Evolutionary conservation across 1,140 invertebrate species (phyloP), one percentile per base, ranked within the genome.

Genomic region (Zaprionus ghesquierei): DNA sequence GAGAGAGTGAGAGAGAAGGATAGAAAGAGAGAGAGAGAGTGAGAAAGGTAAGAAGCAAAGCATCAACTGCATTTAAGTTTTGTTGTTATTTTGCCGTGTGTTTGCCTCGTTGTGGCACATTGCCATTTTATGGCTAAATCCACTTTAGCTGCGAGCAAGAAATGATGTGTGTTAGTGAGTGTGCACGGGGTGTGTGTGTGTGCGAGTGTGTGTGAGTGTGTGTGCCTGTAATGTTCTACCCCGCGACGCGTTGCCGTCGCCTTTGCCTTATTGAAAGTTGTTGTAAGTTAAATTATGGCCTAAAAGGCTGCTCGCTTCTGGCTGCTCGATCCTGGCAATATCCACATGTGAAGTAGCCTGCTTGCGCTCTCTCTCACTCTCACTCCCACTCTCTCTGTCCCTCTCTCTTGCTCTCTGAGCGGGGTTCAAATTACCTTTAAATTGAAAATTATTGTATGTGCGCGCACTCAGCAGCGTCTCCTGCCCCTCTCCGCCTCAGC

Each of bases 391-490:
- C 5, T 23, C 23, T 23, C 18, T 33, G 15, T 31, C 1, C 1
- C 27, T 20, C 25, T 13, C 2, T 23, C 1, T 33, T 9, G 0
- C 35, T 29, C 65, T 41, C n/a, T 18, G 35, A 41, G 35, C n/a
- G 35, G 75, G 75, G 84, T 77, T 89, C 69, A 87, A 89, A 87
- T 87, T 87, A 87, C 82, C 79, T 87, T 87, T 87, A 87, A 87
- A 87, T 87, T 87, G 82, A 87, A 87, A 87, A 87, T 87, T 87
- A 87, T 87, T 87, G 82, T 87, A 89, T 87, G 82, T 89, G 79
- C 84, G 76, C 81, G 82, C 84, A 81, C 84, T 81, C 68, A 71
- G 79, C 73, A 86, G 69, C 53, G 31, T 27, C 38, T 5, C 29
- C 27, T n/a, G 10, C 20, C 6, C 41, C 54, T 35, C 44, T 33